These are phyloP conservation scores for Sebastes cheni DNA, from an alignment of 2,797 vertebrate genomes.

Conservation along the genomic window DNA sequence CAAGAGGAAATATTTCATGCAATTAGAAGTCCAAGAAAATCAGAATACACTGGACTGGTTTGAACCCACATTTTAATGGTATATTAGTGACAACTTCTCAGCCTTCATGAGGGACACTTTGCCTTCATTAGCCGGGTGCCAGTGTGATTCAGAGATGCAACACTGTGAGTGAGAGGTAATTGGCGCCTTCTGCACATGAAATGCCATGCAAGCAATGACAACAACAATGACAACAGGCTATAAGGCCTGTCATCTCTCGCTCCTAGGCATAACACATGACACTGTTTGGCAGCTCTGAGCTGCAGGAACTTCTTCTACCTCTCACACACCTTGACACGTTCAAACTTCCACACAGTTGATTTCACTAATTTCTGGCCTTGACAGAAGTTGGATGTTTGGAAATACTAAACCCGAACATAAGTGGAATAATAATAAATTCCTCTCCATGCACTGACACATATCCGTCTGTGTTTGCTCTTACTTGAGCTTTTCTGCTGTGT, in stretches of 20 bases:
- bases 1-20: not conserved
- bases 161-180: slow-evolving; percentile 40
- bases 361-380: not conserved
- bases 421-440: slow-evolving; percentile 9
- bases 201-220: slow-evolving; percentile 25
- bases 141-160: slow-evolving; percentile 31
- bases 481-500: slow-evolving; percentile 4
- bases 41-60: not conserved
- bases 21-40: not conserved
- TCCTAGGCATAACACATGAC: slow-evolving; percentile 5
- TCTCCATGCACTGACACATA: not conserved
- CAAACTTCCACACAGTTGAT: slow-evolving; percentile 2
- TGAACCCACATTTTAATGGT: not conserved
- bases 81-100: not conserved
- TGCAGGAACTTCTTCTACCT: slow-evolving; percentile 1
- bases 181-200: slow-evolving; percentile 49
- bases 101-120: slow-evolving; percentile 1
- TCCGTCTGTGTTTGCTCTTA: slow-evolving; percentile 1
- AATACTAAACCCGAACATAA: not conserved
- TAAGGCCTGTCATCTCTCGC: slow-evolving; percentile 33
- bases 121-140: not conserved
- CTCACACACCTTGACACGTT: slow-evolving; percentile 8
- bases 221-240: slow-evolving; percentile 41
- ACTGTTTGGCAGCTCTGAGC: slow-evolving; percentile 12
- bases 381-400: not conserved